A percentile compares a stretch with the other conserved stretches of the same genome.
Evolutionary conservation across 2,113 vertebrate genomes (phyloP).

Genomic region (Chinchilla lanigera): DNA sequence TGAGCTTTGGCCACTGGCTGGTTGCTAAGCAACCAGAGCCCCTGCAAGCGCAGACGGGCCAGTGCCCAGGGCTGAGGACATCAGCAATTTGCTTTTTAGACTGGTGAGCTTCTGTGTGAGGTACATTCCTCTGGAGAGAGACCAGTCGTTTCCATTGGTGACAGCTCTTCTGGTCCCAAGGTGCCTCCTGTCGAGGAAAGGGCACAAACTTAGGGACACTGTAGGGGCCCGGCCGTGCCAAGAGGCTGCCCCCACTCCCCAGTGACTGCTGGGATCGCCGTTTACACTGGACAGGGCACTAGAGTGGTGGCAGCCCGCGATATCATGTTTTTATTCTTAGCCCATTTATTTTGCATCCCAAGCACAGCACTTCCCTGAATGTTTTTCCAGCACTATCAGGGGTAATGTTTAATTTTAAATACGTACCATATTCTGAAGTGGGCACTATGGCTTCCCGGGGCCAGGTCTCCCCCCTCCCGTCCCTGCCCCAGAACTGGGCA

Average conservation of each 20-base stretch:
- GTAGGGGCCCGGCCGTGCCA: not conserved
- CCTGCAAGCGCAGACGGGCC: not conserved
- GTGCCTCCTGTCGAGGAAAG: not conserved
- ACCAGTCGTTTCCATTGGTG: not conserved
- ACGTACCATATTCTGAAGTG: not conserved
- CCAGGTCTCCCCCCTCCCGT: not conserved
- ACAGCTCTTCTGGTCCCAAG: not conserved
- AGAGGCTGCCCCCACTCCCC: not conserved
- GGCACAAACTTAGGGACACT: not conserved
- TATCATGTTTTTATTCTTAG: not conserved
- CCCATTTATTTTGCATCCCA: not conserved
- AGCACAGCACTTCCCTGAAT: not conserved
- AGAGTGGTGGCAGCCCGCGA: not conserved
- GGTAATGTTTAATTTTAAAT: not conserved
- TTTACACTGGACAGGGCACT: rapidly evolving
- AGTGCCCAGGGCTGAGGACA: not conserved
- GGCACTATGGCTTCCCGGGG: not conserved
- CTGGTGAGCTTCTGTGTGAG: not conserved
- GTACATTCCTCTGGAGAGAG: not conserved
- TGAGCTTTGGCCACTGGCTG: not conserved
- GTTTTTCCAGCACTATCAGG: not conserved
- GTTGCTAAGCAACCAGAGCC: not conserved
- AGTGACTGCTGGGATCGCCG: rapidly evolving
- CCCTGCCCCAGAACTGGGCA: not conserved
- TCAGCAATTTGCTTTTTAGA: not conserved